These are phyloP conservation scores for Pipistrellus pipistrellus DNA, from an alignment of 2,797 vertebrate species.

Conservation along the genomic window DNA sequence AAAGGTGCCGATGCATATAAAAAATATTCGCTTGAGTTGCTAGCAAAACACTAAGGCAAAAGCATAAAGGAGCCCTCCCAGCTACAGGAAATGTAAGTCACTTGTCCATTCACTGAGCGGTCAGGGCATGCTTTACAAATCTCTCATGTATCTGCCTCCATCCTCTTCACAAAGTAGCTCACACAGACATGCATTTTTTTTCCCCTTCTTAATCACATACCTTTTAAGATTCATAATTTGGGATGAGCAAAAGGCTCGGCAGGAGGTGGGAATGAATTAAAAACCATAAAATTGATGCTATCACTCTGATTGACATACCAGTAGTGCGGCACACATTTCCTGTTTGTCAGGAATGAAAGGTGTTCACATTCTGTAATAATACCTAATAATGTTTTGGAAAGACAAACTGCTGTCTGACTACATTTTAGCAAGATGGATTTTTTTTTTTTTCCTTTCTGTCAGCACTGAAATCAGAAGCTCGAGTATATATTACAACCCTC, in stretches of 20 bases:
- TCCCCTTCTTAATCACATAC: slow-evolving; percentile 89
- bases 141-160: neutral
- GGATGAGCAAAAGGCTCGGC: slow-evolving; percentile 91
- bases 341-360: slow-evolving; percentile 90
- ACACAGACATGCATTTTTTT: slow-evolving; percentile 84
- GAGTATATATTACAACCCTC: slow-evolving; percentile 77
- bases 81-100: neutral
- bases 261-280: slow-evolving; percentile 91
- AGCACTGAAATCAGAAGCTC: slow-evolving; percentile 86
- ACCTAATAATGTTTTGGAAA: slow-evolving; percentile 90
- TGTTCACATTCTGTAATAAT: slow-evolving; percentile 89
- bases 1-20: slow-evolving; percentile 21
- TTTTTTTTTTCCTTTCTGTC: slow-evolving; percentile 85
- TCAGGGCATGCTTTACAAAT: slow-evolving; percentile 35
- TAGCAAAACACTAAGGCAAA: neutral
- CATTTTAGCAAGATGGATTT: slow-evolving; percentile 85
- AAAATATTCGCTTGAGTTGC: neutral
- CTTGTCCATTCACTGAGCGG: neutral
- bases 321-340: slow-evolving; percentile 89
- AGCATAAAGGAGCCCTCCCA: neutral
- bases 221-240: slow-evolving; percentile 91
- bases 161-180: slow-evolving; percentile 56
- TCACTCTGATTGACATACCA: slow-evolving; percentile 90
- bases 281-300: slow-evolving; percentile 91
- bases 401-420: slow-evolving; percentile 87